phyloP scores from a whole-genome alignment of 2,888 invertebrate species.

The Drosophila anceps region DNA sequence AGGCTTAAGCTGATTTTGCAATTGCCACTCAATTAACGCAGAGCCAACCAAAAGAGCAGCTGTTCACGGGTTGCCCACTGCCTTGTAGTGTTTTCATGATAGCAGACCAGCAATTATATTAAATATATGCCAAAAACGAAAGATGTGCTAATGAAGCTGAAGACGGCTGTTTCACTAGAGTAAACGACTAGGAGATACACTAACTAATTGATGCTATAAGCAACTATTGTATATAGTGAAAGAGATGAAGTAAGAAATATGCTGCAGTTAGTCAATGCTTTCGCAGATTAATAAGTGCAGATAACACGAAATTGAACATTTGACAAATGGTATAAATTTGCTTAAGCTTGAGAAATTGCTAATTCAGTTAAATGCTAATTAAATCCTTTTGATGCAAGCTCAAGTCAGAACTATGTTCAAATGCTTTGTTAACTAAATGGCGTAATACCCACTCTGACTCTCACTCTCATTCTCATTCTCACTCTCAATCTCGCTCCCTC shows the following conservation, averaged over 20 bases:
- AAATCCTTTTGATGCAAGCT: conserved; percentile 1
- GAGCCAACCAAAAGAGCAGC: conserved; percentile 11
- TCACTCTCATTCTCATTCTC: background rate
- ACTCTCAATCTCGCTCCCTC: background rate
- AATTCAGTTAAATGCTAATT: conserved; percentile 5
- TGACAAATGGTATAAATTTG: conserved; percentile 7
- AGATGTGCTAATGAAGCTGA: conserved; percentile 29
- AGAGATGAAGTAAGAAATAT: background rate
- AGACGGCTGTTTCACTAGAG: background rate
- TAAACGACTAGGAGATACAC: conserved; percentile 4
- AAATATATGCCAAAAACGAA: conserved; percentile 47
- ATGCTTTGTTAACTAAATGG: conserved; percentile 29
- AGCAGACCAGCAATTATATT: conserved; percentile 48
- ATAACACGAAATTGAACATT: conserved; percentile 5
- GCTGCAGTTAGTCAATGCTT: background rate
- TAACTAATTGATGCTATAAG: background rate
- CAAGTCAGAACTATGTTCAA: conserved; percentile 3
- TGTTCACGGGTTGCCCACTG: conserved; percentile 25
- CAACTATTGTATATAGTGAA: background rate
- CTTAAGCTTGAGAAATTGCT: conserved; percentile 1
- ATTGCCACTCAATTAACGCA: conserved; percentile 59
- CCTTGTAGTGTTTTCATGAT: conserved; percentile 37
- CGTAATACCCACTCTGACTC: conserved; percentile 9
- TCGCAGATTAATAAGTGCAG: background rate
- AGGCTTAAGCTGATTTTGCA: conserved; percentile 61